Evolutionary conservation across 2,888 invertebrate genomes (phyloP).

Genomic region (Habroteleia sp.): DNA sequence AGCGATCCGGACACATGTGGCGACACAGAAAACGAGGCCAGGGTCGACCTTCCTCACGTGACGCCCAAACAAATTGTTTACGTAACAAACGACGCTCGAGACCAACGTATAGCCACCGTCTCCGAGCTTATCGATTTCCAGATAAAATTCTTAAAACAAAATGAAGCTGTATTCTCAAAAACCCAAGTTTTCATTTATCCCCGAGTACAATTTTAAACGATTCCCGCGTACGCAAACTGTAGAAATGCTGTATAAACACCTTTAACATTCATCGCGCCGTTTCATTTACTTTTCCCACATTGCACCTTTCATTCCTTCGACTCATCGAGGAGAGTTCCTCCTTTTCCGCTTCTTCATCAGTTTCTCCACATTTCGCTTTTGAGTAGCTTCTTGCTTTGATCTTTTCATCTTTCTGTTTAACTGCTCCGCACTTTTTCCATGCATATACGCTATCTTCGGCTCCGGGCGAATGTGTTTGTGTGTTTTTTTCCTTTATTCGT

Average conservation of each 20-base stretch:
- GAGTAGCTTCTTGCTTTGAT: constrained; percentile 38
- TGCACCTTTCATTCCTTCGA: constrained; percentile 37
- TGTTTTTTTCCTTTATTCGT: too few relatives aligned
- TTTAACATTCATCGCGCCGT: constrained; percentile 54
- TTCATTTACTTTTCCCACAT: constrained; percentile 49
- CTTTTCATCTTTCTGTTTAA: constrained; percentile 18
- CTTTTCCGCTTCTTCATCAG: constrained; percentile 40
- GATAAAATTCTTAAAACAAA: constrained; percentile 31
- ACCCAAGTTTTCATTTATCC: constrained; percentile 1
- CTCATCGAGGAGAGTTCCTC: constrained; percentile 15
- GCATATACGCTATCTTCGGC: background rate
- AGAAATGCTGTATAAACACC: constrained; percentile 45
- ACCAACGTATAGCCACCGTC: constrained; percentile 8
- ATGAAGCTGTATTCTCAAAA: constrained; percentile 27
- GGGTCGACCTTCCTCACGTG: constrained; percentile 71
- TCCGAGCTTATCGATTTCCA: constrained; percentile 49
- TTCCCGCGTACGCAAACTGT: constrained; percentile 40
- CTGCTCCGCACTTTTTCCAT: background rate
- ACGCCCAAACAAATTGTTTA: constrained; percentile 67
- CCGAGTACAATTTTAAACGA: constrained; percentile 27
- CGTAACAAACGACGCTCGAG: constrained; percentile 58
- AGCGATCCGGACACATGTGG: constrained; percentile 60
- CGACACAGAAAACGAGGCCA: constrained; percentile 69
- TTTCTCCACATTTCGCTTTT: constrained; percentile 48
- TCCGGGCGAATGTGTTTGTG: too few relatives aligned